Percentiles rank a stretch among this genome's conserved stretches.
phyloP scores from a whole-genome alignment of 1,140 invertebrate genomes.

The Eriocheir sinensis region DNA sequence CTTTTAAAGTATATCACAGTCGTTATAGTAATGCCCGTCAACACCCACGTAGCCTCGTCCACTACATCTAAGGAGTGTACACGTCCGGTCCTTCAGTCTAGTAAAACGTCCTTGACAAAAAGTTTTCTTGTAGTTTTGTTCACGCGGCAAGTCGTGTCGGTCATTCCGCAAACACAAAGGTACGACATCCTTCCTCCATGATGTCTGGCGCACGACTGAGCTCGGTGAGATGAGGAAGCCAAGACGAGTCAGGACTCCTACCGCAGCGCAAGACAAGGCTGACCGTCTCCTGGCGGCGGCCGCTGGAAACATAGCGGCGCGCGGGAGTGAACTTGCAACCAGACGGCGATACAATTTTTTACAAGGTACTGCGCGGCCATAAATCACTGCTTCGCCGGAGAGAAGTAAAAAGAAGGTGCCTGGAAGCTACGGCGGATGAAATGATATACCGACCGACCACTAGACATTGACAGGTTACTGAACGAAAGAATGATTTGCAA shows the following conservation, averaged over 20 bases:
- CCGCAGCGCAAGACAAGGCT: not conserved
- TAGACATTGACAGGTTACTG: not conserved
- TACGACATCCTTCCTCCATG: constrained; percentile 7
- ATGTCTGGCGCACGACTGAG: constrained; percentile 43
- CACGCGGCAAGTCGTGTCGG: not conserved
- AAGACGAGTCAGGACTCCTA: not conserved
- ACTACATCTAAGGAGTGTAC: not conserved
- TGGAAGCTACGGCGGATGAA: not conserved
- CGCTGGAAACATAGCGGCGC: not conserved
- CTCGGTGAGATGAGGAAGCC: no score
- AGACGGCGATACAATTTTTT: not conserved
- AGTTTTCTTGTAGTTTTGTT: not conserved
- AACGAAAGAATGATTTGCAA: no score
- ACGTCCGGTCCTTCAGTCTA: not conserved
- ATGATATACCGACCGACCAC: not conserved
- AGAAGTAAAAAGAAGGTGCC: not conserved
- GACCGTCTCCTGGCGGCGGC: constrained; percentile 36
- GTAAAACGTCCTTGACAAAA: not conserved
- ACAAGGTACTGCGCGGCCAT: not conserved
- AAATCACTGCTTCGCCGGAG: not conserved
- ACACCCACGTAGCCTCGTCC: not conserved
- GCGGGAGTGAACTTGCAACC: not conserved
- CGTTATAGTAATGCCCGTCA: constrained; percentile 45
- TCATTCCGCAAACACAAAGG: not conserved
- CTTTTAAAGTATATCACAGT: constrained; percentile 40